Base-by-base conservation (phyloP, 1,140 invertebrate genomes). In the Brachionus plicatilis region DNA sequence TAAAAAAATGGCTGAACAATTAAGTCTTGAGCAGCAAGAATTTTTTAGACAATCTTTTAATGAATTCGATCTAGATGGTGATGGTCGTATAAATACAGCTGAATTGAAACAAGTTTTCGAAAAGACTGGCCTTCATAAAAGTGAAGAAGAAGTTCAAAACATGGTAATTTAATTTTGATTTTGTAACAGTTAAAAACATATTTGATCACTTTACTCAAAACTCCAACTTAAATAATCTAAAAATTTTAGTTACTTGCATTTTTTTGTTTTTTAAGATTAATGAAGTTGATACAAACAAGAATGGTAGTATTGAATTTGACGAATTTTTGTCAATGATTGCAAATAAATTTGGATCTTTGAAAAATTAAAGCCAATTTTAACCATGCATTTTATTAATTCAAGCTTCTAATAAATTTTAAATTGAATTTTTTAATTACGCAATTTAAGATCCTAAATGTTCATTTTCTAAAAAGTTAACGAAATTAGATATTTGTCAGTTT, bases 1-100 rank as follows among this genome's bases (percentile, higher is more conserved):
- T 9, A 72, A 45, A 43, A n/a, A 37, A 75, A 76, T 76, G 72
- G 72, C 45, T 5, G 43, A 76, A 45, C 47, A 29, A 76, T 12
- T 82, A 20, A 65, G 53, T 27, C 7, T 33, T 6, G 79, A 82
- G 20, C 79, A 82, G 33, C 50, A 68, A 82, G 53, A 79, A 85
- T 79, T 80, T 60, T 85, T 85, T 70, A 85, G 85, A 82, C 84
- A 86, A 83, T 72, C 78, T 4, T 86, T 86, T 78, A 45, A 83
- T 11, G 29, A 86, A 76, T 85, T 86, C 24, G 86, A 86, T 56
- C 85, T 86, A 50, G 83, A 86, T 85, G 86, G 85, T 12, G 85
- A 86, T 60, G 86, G 86, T 20, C 12, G 37, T 17, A 85, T 85
- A 14, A 85, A 65, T 27, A 70, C 37, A 29, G 43, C 50, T 70